Percentiles rank a stretch among this genome's conserved stretches.
These are phyloP conservation scores for Rhodophaea formosa DNA, from an alignment of 2,888 invertebrate species.

Conservation along the genomic window DNA sequence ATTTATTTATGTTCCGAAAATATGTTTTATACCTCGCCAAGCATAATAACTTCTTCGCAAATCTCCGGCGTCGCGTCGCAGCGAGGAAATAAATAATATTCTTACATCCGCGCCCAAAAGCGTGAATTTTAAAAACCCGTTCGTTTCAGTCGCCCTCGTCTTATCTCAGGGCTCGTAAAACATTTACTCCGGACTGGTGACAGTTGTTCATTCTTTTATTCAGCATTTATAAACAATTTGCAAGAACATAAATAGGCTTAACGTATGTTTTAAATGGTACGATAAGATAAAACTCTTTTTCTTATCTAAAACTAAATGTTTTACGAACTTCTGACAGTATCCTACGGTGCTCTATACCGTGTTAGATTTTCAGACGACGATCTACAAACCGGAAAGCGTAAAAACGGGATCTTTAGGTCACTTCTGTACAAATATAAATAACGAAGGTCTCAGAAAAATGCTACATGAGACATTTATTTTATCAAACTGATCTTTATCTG, in stretches of 20 bases:
- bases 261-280: no score
- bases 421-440: no score
- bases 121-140: conserved; percentile 12
- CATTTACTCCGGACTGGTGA: conserved; percentile 29
- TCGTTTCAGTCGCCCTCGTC: background rate
- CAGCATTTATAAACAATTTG: background rate
- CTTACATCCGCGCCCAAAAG: background rate
- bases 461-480: no score
- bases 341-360: no score
- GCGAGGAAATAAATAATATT: conserved; percentile 12
- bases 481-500: no score
- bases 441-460: no score
- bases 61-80: background rate
- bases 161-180: conserved; percentile 14
- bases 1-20: background rate
- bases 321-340: no score
- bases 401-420: no score
- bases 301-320: no score
- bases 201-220: conserved; percentile 17
- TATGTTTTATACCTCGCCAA: background rate
- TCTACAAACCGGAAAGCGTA: no score
- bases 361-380: no score
- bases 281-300: no score
- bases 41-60: background rate
- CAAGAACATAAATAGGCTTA: background rate